Percentiles rank a stretch among this genome's conserved stretches.
These are phyloP conservation scores for Microchirus variegatus DNA, from an alignment of 2,797 vertebrate species.

Conservation along the genomic window DNA sequence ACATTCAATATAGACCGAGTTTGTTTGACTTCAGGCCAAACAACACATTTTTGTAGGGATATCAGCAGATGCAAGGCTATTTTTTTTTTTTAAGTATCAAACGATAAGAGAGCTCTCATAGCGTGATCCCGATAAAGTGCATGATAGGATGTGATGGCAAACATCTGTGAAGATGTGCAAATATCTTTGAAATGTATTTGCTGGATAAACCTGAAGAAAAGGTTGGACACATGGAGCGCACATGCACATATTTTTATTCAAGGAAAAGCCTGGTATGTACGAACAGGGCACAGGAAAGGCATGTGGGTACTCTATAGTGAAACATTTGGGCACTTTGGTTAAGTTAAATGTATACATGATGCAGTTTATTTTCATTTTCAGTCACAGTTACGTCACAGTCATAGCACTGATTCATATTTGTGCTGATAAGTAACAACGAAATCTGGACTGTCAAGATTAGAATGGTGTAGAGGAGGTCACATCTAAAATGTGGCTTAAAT, in stretches of 20 bases:
- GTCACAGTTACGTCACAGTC: too few species aligned
- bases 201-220: background rate
- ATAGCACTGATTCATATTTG: too few species aligned
- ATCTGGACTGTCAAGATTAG: too few species aligned
- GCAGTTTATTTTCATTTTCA: too few species aligned
- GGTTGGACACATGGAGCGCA: background rate
- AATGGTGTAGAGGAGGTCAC: too few species aligned
- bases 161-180: background rate
- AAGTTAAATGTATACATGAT: too few species aligned
- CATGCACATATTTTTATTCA: background rate
- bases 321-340: too few species aligned
- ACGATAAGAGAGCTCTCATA: background rate
- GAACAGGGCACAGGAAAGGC: too few species aligned
- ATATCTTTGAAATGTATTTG: background rate
- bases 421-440: too few species aligned
- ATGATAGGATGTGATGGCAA: background rate
- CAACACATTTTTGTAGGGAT: background rate
- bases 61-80: too few species aligned
- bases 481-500: too few species aligned
- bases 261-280: background rate
- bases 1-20: background rate
- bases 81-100: background rate
- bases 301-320: too few species aligned
- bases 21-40: conserved; percentile 4
- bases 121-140: background rate